Base-by-base conservation (phyloP, 2,797 vertebrate genomes). In the Champsocephalus esox region DNA sequence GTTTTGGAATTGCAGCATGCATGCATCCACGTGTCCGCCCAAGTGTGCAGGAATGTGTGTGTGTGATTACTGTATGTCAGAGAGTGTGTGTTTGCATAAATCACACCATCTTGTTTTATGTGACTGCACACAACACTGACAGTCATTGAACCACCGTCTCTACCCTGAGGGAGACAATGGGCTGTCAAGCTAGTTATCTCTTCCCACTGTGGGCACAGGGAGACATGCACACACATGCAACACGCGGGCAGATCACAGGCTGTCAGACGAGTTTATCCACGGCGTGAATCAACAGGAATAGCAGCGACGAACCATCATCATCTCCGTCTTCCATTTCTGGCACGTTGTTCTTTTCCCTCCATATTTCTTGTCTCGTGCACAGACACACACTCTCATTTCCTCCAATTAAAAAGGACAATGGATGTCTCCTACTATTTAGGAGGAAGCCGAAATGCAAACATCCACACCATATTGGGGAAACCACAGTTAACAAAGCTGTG, bases 141-240 rank as follows among this genome's bases (percentile, higher is more conserved):
- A 75, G 66, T 56, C 83, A 80, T 16, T 83, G 81, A 84, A 85
- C 72, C 81, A 76, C 69, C 76, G 73, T 65, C 45, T 79, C 41
- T 66, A 58, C 81, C 91, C 81, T 51, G 64, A 88, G 87, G 88
- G 82, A 82, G 60, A 79, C 81, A 82, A 80, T 66, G 76, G 79
- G 80, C 89, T 87, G 87, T 92, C 88, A 88, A 80, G 88, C 66
- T 70, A 77, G 66, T 82, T 86, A 75, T 64, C 60, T 71, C 13
- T 59, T 70, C 21, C 65, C 51, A 73, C 12, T 57, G 41, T 66
- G 74, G 70, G 75, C 50, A 68, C 43, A 68, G 28, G 60, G 43
- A 34, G 2, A 55, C 12, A 75, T 7, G 10, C 50, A 49, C 4
- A 61, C 1, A 28, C 13, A 24, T n/a, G n/a, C 54, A 70, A 10